Conservation (phyloP, 1,140 invertebrate species). For the Calycopis cecrops region DNA sequence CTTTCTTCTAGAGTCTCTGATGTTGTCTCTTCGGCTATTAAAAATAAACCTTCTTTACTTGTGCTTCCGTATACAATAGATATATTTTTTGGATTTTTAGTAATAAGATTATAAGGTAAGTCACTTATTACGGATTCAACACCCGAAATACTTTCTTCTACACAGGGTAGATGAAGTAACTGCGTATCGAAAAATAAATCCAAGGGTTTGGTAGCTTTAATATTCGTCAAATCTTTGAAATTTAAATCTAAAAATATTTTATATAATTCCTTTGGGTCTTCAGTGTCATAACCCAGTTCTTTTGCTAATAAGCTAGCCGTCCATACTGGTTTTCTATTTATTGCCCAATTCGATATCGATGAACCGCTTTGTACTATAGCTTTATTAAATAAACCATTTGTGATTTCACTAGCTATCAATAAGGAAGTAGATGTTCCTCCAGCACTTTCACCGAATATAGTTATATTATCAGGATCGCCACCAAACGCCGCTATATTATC, state of each 20-base stretch:
- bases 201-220: conserved; percentile 42
- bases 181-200: conserved; percentile 53
- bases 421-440: conserved; percentile 58
- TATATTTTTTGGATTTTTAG: conserved; percentile 45
- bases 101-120: conserved; percentile 47
- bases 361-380: conserved; percentile 81
- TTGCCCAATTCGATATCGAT: conserved; percentile 78
- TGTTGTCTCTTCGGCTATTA: conserved; percentile 39
- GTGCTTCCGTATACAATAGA: conserved; percentile 49
- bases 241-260: conserved; percentile 47
- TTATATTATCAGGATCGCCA: conserved; percentile 67
- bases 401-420: conserved; percentile 48
- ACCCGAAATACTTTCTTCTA: conserved; percentile 46
- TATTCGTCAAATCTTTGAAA: conserved; percentile 35
- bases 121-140: conserved; percentile 49
- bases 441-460: conserved; percentile 66
- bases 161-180: conserved; percentile 50
- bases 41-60: conserved; percentile 54
- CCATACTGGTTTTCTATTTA: conserved; percentile 52
- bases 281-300: conserved; percentile 41
- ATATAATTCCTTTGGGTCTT: conserved; percentile 50
- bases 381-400: conserved; percentile 56
- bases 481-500: conserved; percentile 75
- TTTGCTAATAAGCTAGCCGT: conserved; percentile 50
- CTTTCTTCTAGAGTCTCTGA: conserved; percentile 39